These are phyloP conservation scores for Wasmannia auropunctata DNA, from an alignment of 1,140 invertebrate genomes.

Conservation along the genomic window DNA sequence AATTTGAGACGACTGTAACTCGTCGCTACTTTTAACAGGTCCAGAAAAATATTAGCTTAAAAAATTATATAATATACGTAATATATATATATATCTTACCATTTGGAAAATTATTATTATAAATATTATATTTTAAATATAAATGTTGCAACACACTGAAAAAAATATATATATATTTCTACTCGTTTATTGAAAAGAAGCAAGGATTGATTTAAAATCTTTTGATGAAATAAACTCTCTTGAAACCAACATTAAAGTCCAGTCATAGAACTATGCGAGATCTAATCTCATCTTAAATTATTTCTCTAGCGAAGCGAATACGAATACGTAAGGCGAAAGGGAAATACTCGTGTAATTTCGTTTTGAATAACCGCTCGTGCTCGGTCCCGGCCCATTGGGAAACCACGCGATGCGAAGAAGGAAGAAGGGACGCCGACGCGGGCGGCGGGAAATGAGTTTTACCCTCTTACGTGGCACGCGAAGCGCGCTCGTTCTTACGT, in stretches of 20 bases:
- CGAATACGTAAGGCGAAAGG: conserved; percentile 35
- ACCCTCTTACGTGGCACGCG: conserved; percentile 34
- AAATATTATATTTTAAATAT: not conserved
- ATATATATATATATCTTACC: too few species aligned
- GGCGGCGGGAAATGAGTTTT: conserved; percentile 40
- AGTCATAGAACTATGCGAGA: not conserved
- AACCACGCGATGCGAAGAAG: conserved; percentile 31
- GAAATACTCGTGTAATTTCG: conserved; percentile 46
- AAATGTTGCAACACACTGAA: not conserved
- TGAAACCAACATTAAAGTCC: conserved; percentile 3
- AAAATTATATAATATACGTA: not conserved
- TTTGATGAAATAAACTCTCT: not conserved
- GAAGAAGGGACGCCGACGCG: not conserved
- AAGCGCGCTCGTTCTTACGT: conserved; percentile 36
- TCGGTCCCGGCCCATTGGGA: conserved; percentile 39
- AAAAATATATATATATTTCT: not conserved
- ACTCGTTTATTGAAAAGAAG: not conserved
- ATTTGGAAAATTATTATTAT: too few species aligned
- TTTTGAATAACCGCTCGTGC: conserved; percentile 46
- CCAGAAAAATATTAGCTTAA: not conserved
- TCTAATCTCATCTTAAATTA: conserved; percentile 10
- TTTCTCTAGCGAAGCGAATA: conserved; percentile 29
- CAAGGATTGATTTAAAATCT: not conserved
- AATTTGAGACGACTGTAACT: not conserved
- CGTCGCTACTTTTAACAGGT: not conserved